Evolutionary conservation across 2,888 invertebrate genomes (phyloP).

Genomic region (Trichopoda pennipes): DNA sequence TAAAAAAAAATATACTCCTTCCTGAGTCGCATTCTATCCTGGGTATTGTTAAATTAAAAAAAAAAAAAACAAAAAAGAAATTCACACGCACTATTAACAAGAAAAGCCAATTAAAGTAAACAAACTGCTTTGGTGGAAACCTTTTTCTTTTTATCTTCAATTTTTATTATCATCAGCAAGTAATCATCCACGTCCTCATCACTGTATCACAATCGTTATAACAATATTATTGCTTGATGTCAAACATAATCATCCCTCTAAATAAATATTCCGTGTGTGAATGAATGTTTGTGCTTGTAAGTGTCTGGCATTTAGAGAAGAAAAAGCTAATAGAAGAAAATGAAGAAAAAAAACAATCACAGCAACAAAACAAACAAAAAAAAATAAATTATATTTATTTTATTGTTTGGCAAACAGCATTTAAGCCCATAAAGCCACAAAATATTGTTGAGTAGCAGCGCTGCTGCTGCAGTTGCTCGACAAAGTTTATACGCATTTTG

Average conservation of each 20-base stretch:
- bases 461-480: conserved; percentile 27
- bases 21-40: background rate
- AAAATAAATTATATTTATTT: conserved; percentile 76
- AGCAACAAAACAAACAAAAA: too few relatives aligned
- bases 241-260: conserved; percentile 63
- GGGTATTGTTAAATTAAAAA: background rate
- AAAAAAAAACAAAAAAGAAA: conserved; percentile 16
- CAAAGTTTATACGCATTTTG: conserved; percentile 48
- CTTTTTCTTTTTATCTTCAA: conserved; percentile 33
- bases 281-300: conserved; percentile 36
- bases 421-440: conserved; percentile 78
- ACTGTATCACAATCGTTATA: conserved; percentile 32
- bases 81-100: conserved; percentile 57
- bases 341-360: conserved; percentile 61
- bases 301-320: conserved; percentile 72
- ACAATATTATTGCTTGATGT: conserved; percentile 44
- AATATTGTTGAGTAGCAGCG: conserved; percentile 26
- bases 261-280: conserved; percentile 45
- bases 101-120: conserved; percentile 64
- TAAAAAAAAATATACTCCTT: too few relatives aligned
- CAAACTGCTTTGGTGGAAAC: conserved; percentile 61
- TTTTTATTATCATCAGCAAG: conserved; percentile 48
- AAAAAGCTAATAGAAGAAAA: conserved; percentile 72
- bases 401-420: conserved; percentile 78
- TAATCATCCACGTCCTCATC: conserved; percentile 50